phyloP scores from a whole-genome alignment of 2,797 vertebrate species.

The Typhlichthys subterraneus region DNA sequence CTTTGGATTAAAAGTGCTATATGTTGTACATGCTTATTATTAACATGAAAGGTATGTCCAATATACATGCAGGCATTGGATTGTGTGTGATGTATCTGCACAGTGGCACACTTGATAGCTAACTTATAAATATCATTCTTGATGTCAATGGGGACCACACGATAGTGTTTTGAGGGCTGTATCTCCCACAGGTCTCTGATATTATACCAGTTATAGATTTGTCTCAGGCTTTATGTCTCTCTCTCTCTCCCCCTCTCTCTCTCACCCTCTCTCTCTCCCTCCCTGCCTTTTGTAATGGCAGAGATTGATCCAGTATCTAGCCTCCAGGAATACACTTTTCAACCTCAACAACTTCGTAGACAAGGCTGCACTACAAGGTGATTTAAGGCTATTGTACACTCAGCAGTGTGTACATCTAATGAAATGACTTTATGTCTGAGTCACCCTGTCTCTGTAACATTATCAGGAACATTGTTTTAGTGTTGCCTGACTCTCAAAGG shows the following conservation, averaged over 20 bases:
- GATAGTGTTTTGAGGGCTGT: no score
- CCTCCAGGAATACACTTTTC: conserved; percentile 94
- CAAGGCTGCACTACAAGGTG: conserved; percentile 95
- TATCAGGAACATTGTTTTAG: conserved; percentile 51
- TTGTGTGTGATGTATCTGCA: no score
- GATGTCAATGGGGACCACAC: no score
- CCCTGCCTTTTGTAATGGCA: conserved; percentile 57
- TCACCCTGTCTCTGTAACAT: conserved; percentile 36
- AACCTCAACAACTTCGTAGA: conserved; percentile 98
- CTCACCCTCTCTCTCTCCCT: conserved; percentile 6
- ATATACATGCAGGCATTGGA: no score
- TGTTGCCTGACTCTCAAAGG: conserved; percentile 15
- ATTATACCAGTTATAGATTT: not conserved
- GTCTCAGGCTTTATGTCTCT: conserved; percentile 19
- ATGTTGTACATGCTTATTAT: no score
- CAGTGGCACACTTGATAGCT: no score
- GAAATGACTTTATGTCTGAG: conserved; percentile 59
- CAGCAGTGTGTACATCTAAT: conserved; percentile 54
- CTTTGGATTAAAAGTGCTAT: no score
- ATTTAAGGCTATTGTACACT: conserved; percentile 65
- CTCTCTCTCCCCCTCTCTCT: conserved; percentile 37
- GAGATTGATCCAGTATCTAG: conserved; percentile 97
- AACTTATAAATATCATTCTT: no score
- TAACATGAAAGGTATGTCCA: no score
- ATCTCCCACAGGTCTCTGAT: no score